Conservation (phyloP, 2,888 invertebrate species). For the Orthonevra nobilis region DNA sequence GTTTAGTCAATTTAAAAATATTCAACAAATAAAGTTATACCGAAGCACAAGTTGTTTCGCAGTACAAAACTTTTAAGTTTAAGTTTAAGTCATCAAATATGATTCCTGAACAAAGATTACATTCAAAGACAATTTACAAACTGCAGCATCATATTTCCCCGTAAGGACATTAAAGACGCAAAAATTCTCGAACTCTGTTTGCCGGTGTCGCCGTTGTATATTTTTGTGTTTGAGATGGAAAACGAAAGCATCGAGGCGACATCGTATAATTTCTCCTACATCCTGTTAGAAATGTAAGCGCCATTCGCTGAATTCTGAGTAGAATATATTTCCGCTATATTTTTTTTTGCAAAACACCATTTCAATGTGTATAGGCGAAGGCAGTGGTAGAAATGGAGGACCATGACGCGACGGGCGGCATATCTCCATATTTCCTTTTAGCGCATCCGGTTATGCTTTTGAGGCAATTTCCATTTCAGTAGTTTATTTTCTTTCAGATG, state of each 20-base stretch:
- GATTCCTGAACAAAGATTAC: slow-evolving; percentile 55
- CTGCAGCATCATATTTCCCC: slow-evolving; percentile 55
- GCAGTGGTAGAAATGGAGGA: slow-evolving; percentile 29
- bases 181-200: slow-evolving; percentile 36
- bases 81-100: too few relatives aligned
- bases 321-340: slow-evolving; percentile 18
- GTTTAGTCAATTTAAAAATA: too few relatives aligned
- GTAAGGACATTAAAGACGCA: slow-evolving; percentile 36
- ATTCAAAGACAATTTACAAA: slow-evolving; percentile 52
- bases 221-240: slow-evolving; percentile 20
- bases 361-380: background rate
- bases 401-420: slow-evolving; percentile 45
- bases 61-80: too few relatives aligned
- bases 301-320: slow-evolving; percentile 35
- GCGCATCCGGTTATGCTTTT: slow-evolving; percentile 66
- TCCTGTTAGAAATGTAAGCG: slow-evolving; percentile 57
- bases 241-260: slow-evolving; percentile 49
- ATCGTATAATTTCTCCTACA: slow-evolving; percentile 64
- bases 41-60: too few relatives aligned
- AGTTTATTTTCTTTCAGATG: slow-evolving; percentile 62
- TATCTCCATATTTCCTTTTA: slow-evolving; percentile 60
- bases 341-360: slow-evolving; percentile 5
- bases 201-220: background rate
- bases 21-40: too few relatives aligned
- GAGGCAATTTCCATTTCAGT: slow-evolving; percentile 66